A percentile compares a stretch with the other conserved stretches of the same genome.
These are phyloP conservation scores for Listronotus oregonensis DNA, from an alignment of 1,140 invertebrate genomes.

Conservation along the genomic window DNA sequence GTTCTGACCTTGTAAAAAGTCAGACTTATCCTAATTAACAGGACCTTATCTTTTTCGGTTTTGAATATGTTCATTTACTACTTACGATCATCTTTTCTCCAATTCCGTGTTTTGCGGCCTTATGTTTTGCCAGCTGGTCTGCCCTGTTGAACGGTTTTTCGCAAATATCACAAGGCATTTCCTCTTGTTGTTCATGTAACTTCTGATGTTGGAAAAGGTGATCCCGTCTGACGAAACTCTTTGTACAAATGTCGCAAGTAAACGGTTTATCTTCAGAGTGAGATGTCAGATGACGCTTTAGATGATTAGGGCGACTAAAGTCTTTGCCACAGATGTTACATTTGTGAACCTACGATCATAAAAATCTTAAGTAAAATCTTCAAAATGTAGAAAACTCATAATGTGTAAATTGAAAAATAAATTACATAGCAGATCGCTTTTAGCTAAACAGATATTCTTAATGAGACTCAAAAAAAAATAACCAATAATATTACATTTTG, in stretches of 20 bases:
- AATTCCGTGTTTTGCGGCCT: conserved; percentile 55
- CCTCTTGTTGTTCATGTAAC: conserved; percentile 44
- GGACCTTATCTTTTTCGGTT: too few relatives aligned
- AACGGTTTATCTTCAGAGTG: conserved; percentile 54
- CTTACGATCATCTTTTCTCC: conserved; percentile 47
- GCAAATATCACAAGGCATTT: conserved; percentile 62
- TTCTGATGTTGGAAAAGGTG: conserved; percentile 59
- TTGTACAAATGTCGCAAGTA: conserved; percentile 61
- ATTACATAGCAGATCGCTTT: too few relatives aligned
- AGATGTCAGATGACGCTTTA: conserved; percentile 49
- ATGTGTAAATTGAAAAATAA: too few relatives aligned
- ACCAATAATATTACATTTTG: too few relatives aligned
- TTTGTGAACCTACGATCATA: conserved; percentile 35
- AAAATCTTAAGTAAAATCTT: too few relatives aligned
- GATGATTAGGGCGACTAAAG: conserved; percentile 46
- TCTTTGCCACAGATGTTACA: conserved; percentile 49
- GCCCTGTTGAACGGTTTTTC: conserved; percentile 56
- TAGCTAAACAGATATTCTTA: too few relatives aligned
- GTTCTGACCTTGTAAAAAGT: too few relatives aligned
- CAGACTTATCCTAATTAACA: too few relatives aligned
- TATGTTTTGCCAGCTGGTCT: conserved; percentile 60
- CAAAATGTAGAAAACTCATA: too few relatives aligned
- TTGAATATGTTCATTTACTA: too few relatives aligned
- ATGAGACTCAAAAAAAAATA: too few relatives aligned
- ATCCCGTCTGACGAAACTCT: conserved; percentile 58